Conservation (phyloP, 2,888 invertebrate genomes). For the Carabus problematicus region DNA sequence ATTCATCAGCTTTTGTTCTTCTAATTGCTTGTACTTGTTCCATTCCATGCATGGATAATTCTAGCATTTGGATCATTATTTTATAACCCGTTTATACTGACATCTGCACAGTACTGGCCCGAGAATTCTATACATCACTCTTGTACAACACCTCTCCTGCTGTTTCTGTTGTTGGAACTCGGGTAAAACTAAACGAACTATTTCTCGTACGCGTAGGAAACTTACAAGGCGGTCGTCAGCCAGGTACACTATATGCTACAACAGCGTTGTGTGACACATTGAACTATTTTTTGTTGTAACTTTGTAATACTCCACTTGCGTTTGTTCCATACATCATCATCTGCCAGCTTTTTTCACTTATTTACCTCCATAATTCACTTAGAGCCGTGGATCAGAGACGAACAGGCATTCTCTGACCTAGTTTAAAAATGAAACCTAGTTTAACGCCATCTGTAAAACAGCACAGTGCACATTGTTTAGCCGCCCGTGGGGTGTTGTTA, state of each 20-base stretch:
- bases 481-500: no score
- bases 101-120: no score
- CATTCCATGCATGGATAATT: background rate
- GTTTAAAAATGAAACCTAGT: slow-evolving; percentile 17
- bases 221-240: background rate
- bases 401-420: slow-evolving; percentile 23
- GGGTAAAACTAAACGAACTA: background rate
- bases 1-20: no score
- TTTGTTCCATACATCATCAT: slow-evolving; percentile 30
- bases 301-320: slow-evolving; percentile 11
- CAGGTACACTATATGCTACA: background rate
- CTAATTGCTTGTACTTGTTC: no score
- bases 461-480: no score
- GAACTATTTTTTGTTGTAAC: slow-evolving; percentile 12
- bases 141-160: background rate
- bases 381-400: slow-evolving; percentile 17
- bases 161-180: background rate
- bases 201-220: background rate
- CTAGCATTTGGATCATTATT: no score
- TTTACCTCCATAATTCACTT: slow-evolving; percentile 35
- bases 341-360: slow-evolving; percentile 25
- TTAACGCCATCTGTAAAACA: no score
- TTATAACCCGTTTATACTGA: no score
- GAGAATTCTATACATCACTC: no score
- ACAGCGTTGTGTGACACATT: background rate